Base-by-base conservation (phyloP, 2,888 invertebrate species). In the Ectropis crepuscularia region DNA sequence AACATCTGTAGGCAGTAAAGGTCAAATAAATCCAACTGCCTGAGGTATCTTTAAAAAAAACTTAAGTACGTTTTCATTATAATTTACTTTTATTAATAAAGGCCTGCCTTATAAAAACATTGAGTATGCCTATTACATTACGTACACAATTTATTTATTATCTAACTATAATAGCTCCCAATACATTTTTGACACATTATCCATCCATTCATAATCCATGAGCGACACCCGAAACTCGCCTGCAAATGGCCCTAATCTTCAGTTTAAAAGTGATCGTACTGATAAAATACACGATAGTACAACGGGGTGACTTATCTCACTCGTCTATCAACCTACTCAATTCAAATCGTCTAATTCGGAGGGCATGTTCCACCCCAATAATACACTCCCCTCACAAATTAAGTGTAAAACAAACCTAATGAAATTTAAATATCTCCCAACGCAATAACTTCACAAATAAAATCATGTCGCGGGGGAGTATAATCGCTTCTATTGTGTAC, bases 351-450 rank as follows among this genome's bases (percentile, higher is more conserved):
- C 86, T 83, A 88, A 87, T 86, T 82, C 79, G 77, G 78, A 82
- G 86, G 88, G 86, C 82, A 83, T 85, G 82, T 87, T 77, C 90
- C 90, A 87, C 90, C 90, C 91, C 83, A 78, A 74, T 84, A 73
- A 87, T 87, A 83, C 79, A 63, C 50, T 79, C 90, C 91, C 91
- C 88, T 90, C 89, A 83, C 90, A 92, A 92, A 92, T 92, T 92
- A 92, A 92, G 91, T 92, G 92, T 92, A 92, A 92, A 92, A 92
- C 92, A 92, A 92, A 92, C 92, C 92, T 90, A 92, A 92, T 92
- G 91, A 90, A 92, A 92, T 92, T 92, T 92, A 92, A 92, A 92
- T 92, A 92, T 92, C 90, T 91, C 88, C 86, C 85, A 85, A 86
- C 87, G 87, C 86, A 90, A 91, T 92, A 92, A 90, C 89, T 88